A percentile compares a stretch with the other conserved stretches of the same genome.
phyloP scores from a whole-genome alignment of 1,140 invertebrate genomes.

The Aphelenchoides besseyi region DNA sequence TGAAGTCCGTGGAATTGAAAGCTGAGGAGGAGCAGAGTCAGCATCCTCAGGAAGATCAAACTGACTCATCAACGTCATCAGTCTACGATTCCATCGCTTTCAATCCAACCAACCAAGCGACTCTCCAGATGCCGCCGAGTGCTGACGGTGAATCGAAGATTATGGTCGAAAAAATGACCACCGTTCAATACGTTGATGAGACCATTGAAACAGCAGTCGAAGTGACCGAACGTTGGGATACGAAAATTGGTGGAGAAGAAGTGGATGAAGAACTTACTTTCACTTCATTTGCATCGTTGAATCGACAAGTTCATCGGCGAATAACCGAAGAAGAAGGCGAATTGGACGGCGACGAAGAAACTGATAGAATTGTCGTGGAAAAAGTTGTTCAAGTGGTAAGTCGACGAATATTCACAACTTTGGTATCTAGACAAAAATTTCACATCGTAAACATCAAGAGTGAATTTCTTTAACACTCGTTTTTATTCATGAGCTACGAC shows the following conservation, averaged over 20 bases:
- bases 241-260: not conserved
- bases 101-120: too few species aligned
- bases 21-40: too few species aligned
- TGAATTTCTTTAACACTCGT: too few species aligned
- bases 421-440: too few species aligned
- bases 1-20: not conserved
- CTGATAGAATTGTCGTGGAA: too few species aligned
- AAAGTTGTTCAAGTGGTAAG: too few species aligned
- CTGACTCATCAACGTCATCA: not conserved
- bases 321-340: constrained; percentile 13
- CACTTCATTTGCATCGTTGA: constrained; percentile 9
- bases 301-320: not conserved
- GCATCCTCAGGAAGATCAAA: not conserved
- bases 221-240: not conserved
- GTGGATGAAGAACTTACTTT: constrained; percentile 7
- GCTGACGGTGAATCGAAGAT: constrained; percentile 2
- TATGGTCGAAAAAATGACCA: constrained; percentile 9
- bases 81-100: not conserved
- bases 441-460: too few species aligned
- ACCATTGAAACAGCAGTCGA: not conserved
- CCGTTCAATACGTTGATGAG: not conserved
- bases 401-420: too few species aligned
- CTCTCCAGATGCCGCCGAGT: not conserved
- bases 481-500: not conserved
- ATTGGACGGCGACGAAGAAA: not conserved